Evolutionary conservation across 2,888 invertebrate genomes (phyloP).

Genomic region (Parascotia fuliginaria): DNA sequence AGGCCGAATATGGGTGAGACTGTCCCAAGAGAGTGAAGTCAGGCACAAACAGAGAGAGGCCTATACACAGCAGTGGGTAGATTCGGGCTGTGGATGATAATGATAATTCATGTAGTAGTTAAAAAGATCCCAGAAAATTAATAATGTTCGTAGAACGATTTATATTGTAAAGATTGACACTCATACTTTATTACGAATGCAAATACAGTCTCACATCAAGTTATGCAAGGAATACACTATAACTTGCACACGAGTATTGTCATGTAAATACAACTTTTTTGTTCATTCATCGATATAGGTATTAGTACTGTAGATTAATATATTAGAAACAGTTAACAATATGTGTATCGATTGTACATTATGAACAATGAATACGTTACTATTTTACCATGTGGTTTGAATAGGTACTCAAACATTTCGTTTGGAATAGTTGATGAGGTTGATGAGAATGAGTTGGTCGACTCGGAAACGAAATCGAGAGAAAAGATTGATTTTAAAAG

Average conservation of each 20-base stretch:
- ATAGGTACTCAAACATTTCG: too few relatives aligned
- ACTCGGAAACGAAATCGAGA: slow-evolving; percentile 4
- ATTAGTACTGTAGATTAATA: slow-evolving; percentile 26
- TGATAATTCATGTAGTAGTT: too few relatives aligned
- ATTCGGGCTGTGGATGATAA: too few relatives aligned
- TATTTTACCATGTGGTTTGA: slow-evolving; percentile 9
- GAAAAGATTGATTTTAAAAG: too few relatives aligned
- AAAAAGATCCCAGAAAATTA: too few relatives aligned
- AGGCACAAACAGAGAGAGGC: too few relatives aligned
- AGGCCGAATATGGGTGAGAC: too few relatives aligned
- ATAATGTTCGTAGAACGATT: too few relatives aligned
- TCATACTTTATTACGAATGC: too few relatives aligned
- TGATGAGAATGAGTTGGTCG: slow-evolving; percentile 1
- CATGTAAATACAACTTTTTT: slow-evolving; percentile 25
- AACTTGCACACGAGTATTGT: slow-evolving; percentile 13
- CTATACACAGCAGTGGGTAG: too few relatives aligned
- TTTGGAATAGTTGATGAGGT: slow-evolving; percentile 6
- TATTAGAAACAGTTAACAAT: slow-evolving; percentile 25
- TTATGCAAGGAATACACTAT: slow-evolving; percentile 16
- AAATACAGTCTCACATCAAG: slow-evolving; percentile 7
- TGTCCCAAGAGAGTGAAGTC: too few relatives aligned
- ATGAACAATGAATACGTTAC: slow-evolving; percentile 25
- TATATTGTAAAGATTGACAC: too few relatives aligned
- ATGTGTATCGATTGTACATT: slow-evolving; percentile 19
- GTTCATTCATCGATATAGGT: slow-evolving; percentile 21